Percentiles rank a stretch among this genome's conserved stretches.
Conservation (phyloP, 2,888 invertebrate genomes). For the Trichopria drosophilae region DNA sequence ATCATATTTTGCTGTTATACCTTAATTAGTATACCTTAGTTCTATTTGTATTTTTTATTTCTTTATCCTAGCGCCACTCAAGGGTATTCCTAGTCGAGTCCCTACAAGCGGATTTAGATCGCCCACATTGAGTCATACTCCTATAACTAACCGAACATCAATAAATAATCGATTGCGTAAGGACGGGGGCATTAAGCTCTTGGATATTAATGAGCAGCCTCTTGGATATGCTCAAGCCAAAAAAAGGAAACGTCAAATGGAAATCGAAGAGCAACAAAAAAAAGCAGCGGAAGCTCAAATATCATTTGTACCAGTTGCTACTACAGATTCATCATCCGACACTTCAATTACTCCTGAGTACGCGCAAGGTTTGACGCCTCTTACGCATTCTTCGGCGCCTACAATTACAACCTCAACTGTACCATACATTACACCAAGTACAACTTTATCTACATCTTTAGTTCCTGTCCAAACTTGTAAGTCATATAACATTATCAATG, state of each 20-base stretch:
- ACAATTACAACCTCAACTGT: constrained; percentile 40
- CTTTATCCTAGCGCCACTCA: constrained; percentile 75
- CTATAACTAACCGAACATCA: constrained; percentile 64
- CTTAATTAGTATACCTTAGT: too few species aligned
- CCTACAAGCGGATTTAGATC: constrained; percentile 69
- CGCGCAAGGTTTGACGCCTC: constrained; percentile 74
- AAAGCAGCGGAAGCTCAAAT: constrained; percentile 64
- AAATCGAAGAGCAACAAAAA: constrained; percentile 69
- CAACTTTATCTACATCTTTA: constrained; percentile 46
- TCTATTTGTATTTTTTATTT: not conserved
- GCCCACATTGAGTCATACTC: constrained; percentile 59
- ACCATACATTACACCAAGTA: constrained; percentile 48
- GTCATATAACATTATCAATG: too few species aligned
- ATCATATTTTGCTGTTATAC: too few species aligned
- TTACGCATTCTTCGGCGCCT: constrained; percentile 60
- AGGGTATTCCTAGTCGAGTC: constrained; percentile 85
- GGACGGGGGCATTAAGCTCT: constrained; percentile 90
- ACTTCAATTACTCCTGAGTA: constrained; percentile 74
- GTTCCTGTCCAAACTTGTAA: too few species aligned
- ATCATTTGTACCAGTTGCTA: constrained; percentile 50
- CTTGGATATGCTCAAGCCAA: constrained; percentile 82
- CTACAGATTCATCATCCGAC: constrained; percentile 50
- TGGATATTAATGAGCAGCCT: constrained; percentile 93
- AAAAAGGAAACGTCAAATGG: constrained; percentile 79
- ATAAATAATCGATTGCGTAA: constrained; percentile 66